These are phyloP conservation scores for Physeter macrocephalus DNA, from an alignment of 2,113 vertebrate species.

Conservation along the genomic window DNA sequence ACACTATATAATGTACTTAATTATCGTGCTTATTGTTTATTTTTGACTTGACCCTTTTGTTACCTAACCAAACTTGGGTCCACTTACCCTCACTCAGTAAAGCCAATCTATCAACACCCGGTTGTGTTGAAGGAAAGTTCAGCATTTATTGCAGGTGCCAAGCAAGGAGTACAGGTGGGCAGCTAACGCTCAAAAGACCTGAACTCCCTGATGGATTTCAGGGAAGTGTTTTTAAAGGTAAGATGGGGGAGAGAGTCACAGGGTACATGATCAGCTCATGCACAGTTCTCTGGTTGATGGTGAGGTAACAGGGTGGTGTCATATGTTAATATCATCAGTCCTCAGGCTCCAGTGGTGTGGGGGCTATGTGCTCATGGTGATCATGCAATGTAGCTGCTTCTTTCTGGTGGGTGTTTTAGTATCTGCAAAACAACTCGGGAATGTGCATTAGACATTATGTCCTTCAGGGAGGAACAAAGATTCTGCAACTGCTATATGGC, in stretches of 20 bases:
- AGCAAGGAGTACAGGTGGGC: not conserved
- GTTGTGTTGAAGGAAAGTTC: not conserved
- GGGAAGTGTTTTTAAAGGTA: not conserved
- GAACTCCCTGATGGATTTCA: not conserved
- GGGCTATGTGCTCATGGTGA: not conserved
- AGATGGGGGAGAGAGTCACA: not conserved
- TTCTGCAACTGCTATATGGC: not conserved
- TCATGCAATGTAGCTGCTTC: not conserved
- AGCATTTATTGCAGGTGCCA: accelerated
- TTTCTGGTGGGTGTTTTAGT: not conserved
- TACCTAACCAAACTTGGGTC: not conserved
- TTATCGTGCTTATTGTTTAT: not conserved
- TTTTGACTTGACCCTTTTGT: not conserved
- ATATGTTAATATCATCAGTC: not conserved
- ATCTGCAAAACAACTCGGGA: not conserved
- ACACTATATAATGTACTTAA: not conserved
- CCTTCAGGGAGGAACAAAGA: not conserved
- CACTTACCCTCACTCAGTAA: not conserved
- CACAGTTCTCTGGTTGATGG: not conserved
- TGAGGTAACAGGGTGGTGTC: not conserved
- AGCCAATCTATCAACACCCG: accelerated
- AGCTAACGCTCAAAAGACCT: not conserved
- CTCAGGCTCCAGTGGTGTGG: not conserved
- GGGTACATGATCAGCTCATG: not conserved
- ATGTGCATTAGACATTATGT: not conserved